Evolutionary conservation across 2,888 invertebrate genomes (phyloP).

Genomic region (Drosophila ezoana): DNA sequence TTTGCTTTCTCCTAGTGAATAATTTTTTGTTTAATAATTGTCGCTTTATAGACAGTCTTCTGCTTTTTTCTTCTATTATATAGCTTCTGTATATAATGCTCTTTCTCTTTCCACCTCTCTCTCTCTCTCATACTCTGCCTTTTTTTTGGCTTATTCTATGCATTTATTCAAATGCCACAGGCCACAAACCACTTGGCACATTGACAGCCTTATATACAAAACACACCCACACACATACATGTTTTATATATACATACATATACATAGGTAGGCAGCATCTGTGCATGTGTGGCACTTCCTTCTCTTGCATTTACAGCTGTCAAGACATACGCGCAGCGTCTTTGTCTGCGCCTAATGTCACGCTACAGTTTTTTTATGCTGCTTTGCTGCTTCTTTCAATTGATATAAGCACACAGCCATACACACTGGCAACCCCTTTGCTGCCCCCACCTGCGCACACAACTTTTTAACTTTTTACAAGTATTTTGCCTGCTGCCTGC

Average conservation of each 20-base stretch:
- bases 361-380: conserved; percentile 37
- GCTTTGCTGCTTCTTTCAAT: conserved; percentile 28
- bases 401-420: conserved; percentile 31
- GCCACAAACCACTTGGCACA: conserved; percentile 39
- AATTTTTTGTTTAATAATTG: neutral
- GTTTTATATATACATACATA: neutral
- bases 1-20: no score
- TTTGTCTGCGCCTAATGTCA: conserved; percentile 60
- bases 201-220: conserved; percentile 46
- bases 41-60: neutral
- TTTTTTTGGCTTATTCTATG: conserved; percentile 23
- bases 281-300: conserved; percentile 11
- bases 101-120: no score
- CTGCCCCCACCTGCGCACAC: conserved; percentile 16
- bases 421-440: conserved; percentile 32
- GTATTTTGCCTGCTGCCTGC: conserved; percentile 32
- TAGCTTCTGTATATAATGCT: neutral
- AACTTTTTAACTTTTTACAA: conserved; percentile 47
- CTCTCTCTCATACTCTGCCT: neutral
- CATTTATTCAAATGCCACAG: conserved; percentile 51
- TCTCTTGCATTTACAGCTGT: conserved; percentile 29
- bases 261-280: neutral
- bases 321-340: conserved; percentile 46
- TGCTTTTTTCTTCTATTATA: neutral
- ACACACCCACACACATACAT: neutral